Evolutionary conservation across 2,113 vertebrate species (phyloP).

Genomic region (Pelvicachromis taeniatus): DNA sequence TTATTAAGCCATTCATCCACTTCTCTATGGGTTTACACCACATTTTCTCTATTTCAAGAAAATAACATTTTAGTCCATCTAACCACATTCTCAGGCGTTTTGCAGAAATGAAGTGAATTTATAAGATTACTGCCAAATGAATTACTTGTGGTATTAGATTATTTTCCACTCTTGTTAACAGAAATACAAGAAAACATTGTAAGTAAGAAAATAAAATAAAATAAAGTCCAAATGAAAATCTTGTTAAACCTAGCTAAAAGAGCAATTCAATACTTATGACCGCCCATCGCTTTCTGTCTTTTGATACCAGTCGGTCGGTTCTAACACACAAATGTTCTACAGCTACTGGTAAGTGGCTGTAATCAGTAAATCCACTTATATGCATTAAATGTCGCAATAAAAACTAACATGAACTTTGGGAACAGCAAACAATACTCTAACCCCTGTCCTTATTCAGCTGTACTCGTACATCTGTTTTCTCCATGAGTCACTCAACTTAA

Average conservation of each 20-base stretch:
- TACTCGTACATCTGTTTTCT: slow-evolving; percentile 1
- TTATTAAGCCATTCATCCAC: not conserved
- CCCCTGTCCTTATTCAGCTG: not conserved
- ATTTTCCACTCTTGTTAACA: not conserved
- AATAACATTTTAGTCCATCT: not conserved
- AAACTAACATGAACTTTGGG: slow-evolving; percentile 54
- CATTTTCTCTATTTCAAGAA: not conserved
- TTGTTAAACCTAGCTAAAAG: not conserved
- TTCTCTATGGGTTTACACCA: not conserved
- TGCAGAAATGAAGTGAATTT: not conserved
- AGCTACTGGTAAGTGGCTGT: not conserved
- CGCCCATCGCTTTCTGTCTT: not conserved
- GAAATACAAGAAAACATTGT: too few relatives aligned
- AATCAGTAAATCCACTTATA: not conserved
- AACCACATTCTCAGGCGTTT: not conserved
- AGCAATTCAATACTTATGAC: not conserved
- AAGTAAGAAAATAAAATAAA: not conserved
- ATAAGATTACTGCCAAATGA: not conserved
- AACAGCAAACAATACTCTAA: slow-evolving; percentile 46
- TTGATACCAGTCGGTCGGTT: not conserved
- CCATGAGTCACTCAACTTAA: slow-evolving; percentile 4
- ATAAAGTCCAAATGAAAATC: not conserved
- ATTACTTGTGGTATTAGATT: not conserved
- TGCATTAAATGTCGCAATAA: slow-evolving; percentile 24
- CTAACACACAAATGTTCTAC: not conserved